Conservation (phyloP, 2,797 vertebrate species). For the Discoglossus pictus region DNA sequence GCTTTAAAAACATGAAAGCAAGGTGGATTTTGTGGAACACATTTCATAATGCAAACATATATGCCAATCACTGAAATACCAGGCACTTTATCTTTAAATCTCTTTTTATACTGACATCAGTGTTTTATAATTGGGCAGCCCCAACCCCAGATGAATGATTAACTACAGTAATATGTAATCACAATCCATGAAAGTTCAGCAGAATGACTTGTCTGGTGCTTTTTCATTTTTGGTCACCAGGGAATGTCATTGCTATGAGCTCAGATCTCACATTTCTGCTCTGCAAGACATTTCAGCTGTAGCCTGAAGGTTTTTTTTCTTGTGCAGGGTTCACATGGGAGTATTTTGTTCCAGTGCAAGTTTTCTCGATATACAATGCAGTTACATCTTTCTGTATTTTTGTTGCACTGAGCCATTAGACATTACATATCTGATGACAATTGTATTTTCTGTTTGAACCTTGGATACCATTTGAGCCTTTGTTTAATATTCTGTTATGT, state of each 20-base stretch:
- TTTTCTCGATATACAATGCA: too few relatives aligned
- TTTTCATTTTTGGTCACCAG: slow-evolving; percentile 6
- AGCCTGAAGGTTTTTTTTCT: neutral
- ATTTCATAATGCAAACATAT: too few relatives aligned
- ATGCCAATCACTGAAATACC: too few relatives aligned
- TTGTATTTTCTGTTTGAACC: too few relatives aligned
- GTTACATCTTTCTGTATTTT: too few relatives aligned
- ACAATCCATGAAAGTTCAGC: neutral
- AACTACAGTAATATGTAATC: slow-evolving; percentile 13
- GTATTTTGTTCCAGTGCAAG: neutral
- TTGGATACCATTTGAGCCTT: too few relatives aligned
- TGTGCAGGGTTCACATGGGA: neutral
- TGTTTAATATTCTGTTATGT: too few relatives aligned
- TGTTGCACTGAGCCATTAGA: too few relatives aligned
- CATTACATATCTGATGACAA: too few relatives aligned
- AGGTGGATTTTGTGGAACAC: too few relatives aligned
- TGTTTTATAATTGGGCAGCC: slow-evolving; percentile 5
- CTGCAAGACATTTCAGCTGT: neutral
- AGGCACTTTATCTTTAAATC: too few relatives aligned
- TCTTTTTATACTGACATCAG: neutral
- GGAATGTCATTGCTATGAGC: neutral
- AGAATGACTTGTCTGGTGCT: neutral
- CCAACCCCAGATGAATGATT: slow-evolving; percentile 6
- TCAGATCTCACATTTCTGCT: neutral
- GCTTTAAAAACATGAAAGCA: too few relatives aligned